phyloP scores from a whole-genome alignment of 2,888 invertebrate species.

The Athalia cordata region DNA sequence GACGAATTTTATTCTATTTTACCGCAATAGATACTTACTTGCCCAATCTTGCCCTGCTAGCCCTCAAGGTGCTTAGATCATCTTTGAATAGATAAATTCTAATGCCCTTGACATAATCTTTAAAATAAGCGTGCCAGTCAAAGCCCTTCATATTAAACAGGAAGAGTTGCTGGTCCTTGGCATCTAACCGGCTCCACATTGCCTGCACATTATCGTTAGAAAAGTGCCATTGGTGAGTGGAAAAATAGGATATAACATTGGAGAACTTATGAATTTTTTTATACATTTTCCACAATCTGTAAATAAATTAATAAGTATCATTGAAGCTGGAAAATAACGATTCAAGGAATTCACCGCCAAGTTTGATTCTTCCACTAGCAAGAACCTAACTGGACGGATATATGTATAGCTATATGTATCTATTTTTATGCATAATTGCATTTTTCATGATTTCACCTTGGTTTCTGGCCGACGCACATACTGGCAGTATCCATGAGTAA shows the following conservation, averaged over 20 bases:
- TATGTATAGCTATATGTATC: too few relatives aligned
- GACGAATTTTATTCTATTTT: too few relatives aligned
- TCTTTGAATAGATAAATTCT: constrained; percentile 87
- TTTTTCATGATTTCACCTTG: constrained; percentile 75
- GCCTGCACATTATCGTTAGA: constrained; percentile 78
- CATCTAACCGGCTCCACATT: constrained; percentile 77
- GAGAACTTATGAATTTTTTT: constrained; percentile 87
- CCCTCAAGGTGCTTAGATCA: constrained; percentile 80
- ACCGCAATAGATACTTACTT: constrained; percentile 73
- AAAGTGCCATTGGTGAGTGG: constrained; percentile 83
- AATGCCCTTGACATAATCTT: constrained; percentile 83
- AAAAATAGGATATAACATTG: constrained; percentile 84
- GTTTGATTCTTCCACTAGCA: background rate
- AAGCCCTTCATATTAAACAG: constrained; percentile 83
- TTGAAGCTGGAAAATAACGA: background rate
- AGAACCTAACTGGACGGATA: too few relatives aligned
- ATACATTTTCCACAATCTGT: constrained; percentile 86
- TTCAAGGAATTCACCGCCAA: too few relatives aligned
- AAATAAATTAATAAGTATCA: constrained; percentile 45
- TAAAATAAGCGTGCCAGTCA: constrained; percentile 84
- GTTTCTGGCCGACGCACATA: constrained; percentile 80
- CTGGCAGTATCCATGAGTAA: constrained; percentile 80
- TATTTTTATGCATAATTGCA: background rate
- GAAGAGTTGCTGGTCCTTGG: constrained; percentile 77
- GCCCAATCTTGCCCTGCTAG: constrained; percentile 77